Evolutionary conservation across 2,888 invertebrate species (phyloP).

Genomic region (Rhogogaster chlorosoma): DNA sequence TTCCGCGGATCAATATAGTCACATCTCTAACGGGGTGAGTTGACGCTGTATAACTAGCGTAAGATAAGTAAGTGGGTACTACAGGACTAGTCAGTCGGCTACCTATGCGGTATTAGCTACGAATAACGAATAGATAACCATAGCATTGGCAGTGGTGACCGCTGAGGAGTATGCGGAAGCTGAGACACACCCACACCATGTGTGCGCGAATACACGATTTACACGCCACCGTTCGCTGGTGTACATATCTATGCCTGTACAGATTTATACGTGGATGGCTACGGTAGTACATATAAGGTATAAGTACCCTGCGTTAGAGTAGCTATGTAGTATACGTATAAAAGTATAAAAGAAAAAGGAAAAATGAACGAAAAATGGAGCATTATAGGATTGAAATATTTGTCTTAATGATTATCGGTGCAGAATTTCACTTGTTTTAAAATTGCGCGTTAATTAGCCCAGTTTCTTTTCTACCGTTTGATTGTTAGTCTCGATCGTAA

Average conservation of each 20-base stretch:
- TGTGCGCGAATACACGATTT: slow-evolving; percentile 65
- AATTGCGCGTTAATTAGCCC: not conserved
- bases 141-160: slow-evolving; percentile 28
- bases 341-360: not conserved
- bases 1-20: not conserved
- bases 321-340: too few species aligned
- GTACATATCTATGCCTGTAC: not conserved
- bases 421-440: not conserved
- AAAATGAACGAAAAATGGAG: not conserved
- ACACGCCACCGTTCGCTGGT: slow-evolving; percentile 64
- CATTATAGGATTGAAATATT: not conserved
- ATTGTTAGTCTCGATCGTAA: not conserved
- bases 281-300: too few species aligned
- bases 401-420: not conserved
- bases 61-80: not conserved
- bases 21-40: not conserved
- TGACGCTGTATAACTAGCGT: not conserved
- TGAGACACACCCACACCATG: slow-evolving; percentile 67
- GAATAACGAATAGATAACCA: slow-evolving; percentile 25
- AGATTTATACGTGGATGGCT: not conserved
- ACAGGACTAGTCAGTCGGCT: not conserved
- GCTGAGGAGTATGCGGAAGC: slow-evolving; percentile 70
- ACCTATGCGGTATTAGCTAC: not conserved
- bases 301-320: too few species aligned
- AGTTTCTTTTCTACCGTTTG: not conserved